Conservation (phyloP, 2,797 vertebrate genomes). For the Phataginus tricuspis region DNA sequence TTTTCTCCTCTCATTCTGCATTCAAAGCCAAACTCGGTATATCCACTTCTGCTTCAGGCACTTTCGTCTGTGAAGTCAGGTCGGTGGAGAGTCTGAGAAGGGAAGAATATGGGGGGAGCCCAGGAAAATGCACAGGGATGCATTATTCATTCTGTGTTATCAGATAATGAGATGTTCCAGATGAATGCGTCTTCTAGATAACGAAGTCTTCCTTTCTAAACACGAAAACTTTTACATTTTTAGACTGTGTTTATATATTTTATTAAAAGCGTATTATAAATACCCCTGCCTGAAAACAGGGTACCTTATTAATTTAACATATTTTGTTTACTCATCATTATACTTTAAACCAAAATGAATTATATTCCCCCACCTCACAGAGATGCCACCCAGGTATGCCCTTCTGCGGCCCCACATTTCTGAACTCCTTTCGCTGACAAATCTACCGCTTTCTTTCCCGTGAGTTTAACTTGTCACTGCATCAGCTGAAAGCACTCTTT, state of each 20-base stretch:
- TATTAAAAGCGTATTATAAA: slow-evolving; percentile 16
- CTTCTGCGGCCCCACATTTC: background rate
- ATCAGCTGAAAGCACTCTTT: background rate
- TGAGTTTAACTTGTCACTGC: background rate
- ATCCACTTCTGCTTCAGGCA: slow-evolving; percentile 39
- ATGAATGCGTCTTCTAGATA: slow-evolving; percentile 65
- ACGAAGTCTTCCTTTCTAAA: slow-evolving; percentile 14
- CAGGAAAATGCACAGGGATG: background rate
- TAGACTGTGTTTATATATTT: slow-evolving; percentile 49
- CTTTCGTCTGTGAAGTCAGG: slow-evolving; percentile 65
- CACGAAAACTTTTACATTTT: slow-evolving; percentile 36
- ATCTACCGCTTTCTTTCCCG: background rate
- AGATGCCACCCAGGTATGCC: background rate
- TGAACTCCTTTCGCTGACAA: background rate
- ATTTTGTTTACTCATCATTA: background rate
- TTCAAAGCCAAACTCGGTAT: slow-evolving; percentile 56
- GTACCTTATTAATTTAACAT: slow-evolving; percentile 28
- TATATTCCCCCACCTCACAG: background rate
- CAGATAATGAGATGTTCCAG: slow-evolving; percentile 75
- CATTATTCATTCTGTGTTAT: slow-evolving; percentile 62
- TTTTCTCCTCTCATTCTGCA: slow-evolving; percentile 54
- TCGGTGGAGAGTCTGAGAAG: slow-evolving; percentile 36
- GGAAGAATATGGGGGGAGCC: background rate
- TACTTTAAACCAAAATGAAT: slow-evolving; percentile 45
- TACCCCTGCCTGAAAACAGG: background rate